Evolutionary conservation across 2,888 invertebrate species (phyloP), one percentile per base, ranked within the genome.

Genomic region (Colostygia pectinataria): DNA sequence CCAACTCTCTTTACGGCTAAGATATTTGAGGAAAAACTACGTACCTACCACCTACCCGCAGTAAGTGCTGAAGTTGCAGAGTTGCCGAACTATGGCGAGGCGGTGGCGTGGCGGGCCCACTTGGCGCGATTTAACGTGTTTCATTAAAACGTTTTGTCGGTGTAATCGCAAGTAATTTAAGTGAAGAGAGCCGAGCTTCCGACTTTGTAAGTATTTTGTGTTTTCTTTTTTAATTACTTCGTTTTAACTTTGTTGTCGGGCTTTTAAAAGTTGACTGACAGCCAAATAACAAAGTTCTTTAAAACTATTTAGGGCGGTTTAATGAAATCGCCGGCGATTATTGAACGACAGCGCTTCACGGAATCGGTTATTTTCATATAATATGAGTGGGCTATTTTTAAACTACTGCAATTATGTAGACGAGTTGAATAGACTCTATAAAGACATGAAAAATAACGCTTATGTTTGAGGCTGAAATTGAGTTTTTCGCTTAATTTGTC

Each of bases 211-310:
- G 88, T 86, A 89, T 89, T 89, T 87, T 89, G 87, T 87, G 86
- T 88, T 89, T 88, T 88, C 88, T 88, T 89, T 89, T 89, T 89
- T 90, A 90, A 88, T 89, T 89, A 89, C 88, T 87, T 89, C 85
- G 88, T 89, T 89, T 87, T 83, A 90, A 90, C 88, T 90, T 89
- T 84, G 88, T 86, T 87, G 86, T 76, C 74, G 77, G 78, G 80
- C 80, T 85, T 83, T 87, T 86, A 85, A 88, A 88, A 84, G 83
- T 84, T 86, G 85, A 89, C 89, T 89, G 89, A 89, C 89, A 89
- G 89, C 78, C 81, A 83, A 89, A 87, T 87, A 87, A 86, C 85
- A 80, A 84, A 89, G 81, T 87, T 85, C 80, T 80, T 80, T 82
- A 77, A 79, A 88, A 90, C 86, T 89, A 88, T 88, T 85, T 83